Percentiles rank a stretch among this genome's conserved stretches.
These are phyloP conservation scores for Stegodyphus mimosarum DNA, from an alignment of 1,140 invertebrate species.

Conservation along the genomic window DNA sequence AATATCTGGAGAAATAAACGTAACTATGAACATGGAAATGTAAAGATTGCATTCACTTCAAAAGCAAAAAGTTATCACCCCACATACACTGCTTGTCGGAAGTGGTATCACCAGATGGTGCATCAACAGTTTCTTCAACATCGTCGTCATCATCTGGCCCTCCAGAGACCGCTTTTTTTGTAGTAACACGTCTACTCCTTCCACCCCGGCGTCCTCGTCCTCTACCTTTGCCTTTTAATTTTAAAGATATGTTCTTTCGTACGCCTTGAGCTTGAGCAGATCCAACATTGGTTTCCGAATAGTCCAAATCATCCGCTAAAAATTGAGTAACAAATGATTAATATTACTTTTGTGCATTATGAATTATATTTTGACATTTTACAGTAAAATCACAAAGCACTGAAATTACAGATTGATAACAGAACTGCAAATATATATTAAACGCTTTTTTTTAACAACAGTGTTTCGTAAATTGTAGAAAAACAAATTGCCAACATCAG, in stretches of 20 bases:
- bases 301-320: slow-evolving; percentile 52
- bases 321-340: background rate
- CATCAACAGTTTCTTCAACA: slow-evolving; percentile 12
- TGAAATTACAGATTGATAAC: background rate
- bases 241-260: slow-evolving; percentile 62
- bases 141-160: slow-evolving; percentile 10
- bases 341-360: no score
- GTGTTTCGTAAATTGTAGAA: no score
- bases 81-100: slow-evolving; percentile 35
- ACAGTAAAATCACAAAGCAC: no score
- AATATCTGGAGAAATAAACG: no score
- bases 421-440: background rate
- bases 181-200: slow-evolving; percentile 15
- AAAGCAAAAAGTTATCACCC: no score
- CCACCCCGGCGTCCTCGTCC: slow-evolving; percentile 29
- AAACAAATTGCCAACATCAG: no score
- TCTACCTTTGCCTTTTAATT: slow-evolving; percentile 60
- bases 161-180: slow-evolving; percentile 24
- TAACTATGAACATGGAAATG: no score
- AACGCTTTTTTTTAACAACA: background rate
- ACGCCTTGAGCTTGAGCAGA: slow-evolving; percentile 58
- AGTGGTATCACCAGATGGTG: slow-evolving; percentile 4
- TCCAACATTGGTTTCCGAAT: slow-evolving; percentile 50
- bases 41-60: no score
- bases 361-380: no score